These are phyloP conservation scores for Penaeus japonicus DNA, from an alignment of 1,140 invertebrate species.

Conservation along the genomic window DNA sequence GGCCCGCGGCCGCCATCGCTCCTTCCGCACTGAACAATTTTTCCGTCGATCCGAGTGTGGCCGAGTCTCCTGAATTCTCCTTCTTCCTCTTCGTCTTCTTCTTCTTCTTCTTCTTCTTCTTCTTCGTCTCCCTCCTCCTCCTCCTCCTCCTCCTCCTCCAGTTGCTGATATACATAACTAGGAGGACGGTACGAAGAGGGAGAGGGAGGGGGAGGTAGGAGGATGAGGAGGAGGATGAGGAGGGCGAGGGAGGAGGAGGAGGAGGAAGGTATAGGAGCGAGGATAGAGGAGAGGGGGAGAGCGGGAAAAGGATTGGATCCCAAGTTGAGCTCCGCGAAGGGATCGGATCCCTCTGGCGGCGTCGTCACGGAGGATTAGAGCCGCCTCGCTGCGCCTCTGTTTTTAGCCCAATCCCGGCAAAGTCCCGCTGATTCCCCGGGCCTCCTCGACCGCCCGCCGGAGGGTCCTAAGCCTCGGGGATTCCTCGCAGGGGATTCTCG, in stretches of 20 bases:
- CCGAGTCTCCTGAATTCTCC: too few species aligned
- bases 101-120: too few species aligned
- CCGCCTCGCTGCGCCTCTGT: constrained; percentile 32
- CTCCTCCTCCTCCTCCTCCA: too few species aligned
- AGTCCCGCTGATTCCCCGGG: constrained; percentile 25
- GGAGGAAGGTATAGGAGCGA: neutral
- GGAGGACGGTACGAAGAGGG: too few species aligned
- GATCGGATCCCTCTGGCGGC: constrained; percentile 18
- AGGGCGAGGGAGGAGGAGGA: too few species aligned
- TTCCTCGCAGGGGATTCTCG: neutral
- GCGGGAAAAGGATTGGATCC: constrained; percentile 7
- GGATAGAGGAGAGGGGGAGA: neutral
- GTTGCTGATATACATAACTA: too few species aligned
- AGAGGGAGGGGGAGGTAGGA: neutral
- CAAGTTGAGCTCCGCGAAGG: constrained; percentile 6
- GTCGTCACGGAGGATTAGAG: constrained; percentile 24
- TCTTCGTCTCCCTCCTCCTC: too few species aligned
- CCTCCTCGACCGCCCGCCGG: neutral
- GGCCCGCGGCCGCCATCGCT: too few species aligned
- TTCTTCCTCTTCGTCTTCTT: too few species aligned
- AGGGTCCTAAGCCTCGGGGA: neutral
- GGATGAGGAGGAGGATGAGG: neutral
- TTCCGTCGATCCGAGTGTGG: too few species aligned
- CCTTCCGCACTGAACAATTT: too few species aligned
- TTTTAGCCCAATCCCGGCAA: constrained; percentile 31